Percentiles rank a stretch among this genome's conserved stretches.
Conservation (phyloP, 1,140 invertebrate species). For the Ceratosolen fusciceps region DNA sequence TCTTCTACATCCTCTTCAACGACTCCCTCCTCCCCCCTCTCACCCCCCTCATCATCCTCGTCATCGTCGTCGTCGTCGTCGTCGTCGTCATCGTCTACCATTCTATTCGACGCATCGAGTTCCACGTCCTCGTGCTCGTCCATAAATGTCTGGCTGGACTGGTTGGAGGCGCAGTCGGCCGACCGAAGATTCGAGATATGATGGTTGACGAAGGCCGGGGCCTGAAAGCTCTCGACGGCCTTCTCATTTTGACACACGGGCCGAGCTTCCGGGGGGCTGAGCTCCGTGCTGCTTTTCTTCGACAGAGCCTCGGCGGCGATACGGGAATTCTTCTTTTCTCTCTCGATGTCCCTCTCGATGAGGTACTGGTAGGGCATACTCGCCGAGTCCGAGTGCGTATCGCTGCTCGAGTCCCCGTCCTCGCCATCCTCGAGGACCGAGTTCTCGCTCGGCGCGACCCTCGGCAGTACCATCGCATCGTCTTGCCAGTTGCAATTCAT, state of each 20-base stretch:
- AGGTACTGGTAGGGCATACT: slow-evolving; percentile 65
- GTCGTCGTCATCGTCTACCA: not conserved
- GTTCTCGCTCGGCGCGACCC: too few species aligned
- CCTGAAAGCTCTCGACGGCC: not conserved
- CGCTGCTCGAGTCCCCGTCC: slow-evolving; percentile 25
- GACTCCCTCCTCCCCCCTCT: too few species aligned
- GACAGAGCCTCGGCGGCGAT: slow-evolving; percentile 26
- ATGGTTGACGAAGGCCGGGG: slow-evolving; percentile 3
- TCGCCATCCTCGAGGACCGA: slow-evolving; percentile 3
- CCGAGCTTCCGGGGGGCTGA: not conserved
- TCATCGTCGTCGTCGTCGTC: slow-evolving; percentile 4
- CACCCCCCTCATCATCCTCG: slow-evolving; percentile 47
- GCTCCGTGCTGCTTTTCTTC: not conserved
- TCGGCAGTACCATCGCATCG: not conserved
- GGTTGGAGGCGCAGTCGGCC: not conserved
- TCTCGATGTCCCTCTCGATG: slow-evolving; percentile 59
- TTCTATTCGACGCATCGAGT: not conserved
- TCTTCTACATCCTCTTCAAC: too few species aligned
- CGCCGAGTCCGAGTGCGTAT: slow-evolving; percentile 53
- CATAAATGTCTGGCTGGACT: not conserved
- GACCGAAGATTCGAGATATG: not conserved
- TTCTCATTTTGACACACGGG: not conserved
- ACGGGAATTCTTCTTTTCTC: slow-evolving; percentile 58
- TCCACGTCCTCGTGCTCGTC: slow-evolving; percentile 43
- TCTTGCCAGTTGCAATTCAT: slow-evolving; percentile 11